These are phyloP conservation scores for Discoglossus pictus DNA, from an alignment of 2,797 vertebrate species.

Conservation along the genomic window DNA sequence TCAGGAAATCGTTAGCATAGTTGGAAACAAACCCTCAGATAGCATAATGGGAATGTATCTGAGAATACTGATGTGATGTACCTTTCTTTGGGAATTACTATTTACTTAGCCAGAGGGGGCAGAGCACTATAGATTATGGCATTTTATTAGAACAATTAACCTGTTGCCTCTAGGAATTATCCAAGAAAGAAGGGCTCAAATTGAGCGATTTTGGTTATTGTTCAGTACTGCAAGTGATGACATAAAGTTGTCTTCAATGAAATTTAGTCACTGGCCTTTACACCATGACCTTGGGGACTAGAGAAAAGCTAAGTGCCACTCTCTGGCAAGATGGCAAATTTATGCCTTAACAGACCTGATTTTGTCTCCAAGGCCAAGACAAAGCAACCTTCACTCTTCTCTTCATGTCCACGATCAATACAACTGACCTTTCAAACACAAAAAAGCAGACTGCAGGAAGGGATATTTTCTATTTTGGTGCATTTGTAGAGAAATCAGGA, in stretches of 20 bases:
- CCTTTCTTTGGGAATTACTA: slow-evolving; percentile 27
- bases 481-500: no score
- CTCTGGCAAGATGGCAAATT: not conserved
- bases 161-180: not conserved
- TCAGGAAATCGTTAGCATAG: slow-evolving; percentile 32
- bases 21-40: slow-evolving; percentile 28
- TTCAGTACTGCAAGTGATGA: not conserved
- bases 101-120: slow-evolving; percentile 36
- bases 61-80: slow-evolving; percentile 29
- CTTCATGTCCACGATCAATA: slow-evolving; percentile 25
- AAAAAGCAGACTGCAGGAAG: not conserved
- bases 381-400: slow-evolving; percentile 18
- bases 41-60: slow-evolving; percentile 32
- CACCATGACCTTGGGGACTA: slow-evolving; percentile 3
- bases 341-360: slow-evolving; percentile 2
- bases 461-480: slow-evolving; percentile 1
- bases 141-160: slow-evolving; percentile 21
- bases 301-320: not conserved
- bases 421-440: slow-evolving; percentile 8
- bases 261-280: slow-evolving; percentile 12
- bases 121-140: slow-evolving; percentile 7
- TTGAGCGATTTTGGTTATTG: not conserved
- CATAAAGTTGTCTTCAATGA: slow-evolving; percentile 2
- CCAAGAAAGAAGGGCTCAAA: not conserved
- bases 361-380: slow-evolving; percentile 19